Percentiles rank a stretch among this genome's conserved stretches.
Evolutionary conservation across 2,797 vertebrate genomes (phyloP).

Genomic region (Neosalanx taihuensis): DNA sequence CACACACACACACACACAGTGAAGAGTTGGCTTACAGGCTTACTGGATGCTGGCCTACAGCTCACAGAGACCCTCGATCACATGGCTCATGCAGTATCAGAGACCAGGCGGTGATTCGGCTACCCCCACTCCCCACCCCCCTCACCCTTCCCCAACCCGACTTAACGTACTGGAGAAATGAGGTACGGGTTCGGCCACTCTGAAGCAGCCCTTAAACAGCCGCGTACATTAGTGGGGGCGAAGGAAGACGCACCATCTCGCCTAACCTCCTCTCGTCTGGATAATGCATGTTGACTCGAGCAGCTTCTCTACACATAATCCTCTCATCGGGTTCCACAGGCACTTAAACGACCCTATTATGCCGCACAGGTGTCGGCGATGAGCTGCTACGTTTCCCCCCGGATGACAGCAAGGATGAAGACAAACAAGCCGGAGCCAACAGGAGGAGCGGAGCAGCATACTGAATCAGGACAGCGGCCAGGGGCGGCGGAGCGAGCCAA

Average conservation of each 20-base stretch:
- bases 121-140: neutral
- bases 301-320: conserved; percentile 38
- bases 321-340: conserved; percentile 30
- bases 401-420: conserved; percentile 33
- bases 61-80: conserved; percentile 46
- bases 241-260: neutral
- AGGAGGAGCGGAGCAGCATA: conserved; percentile 51
- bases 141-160: neutral
- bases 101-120: conserved; percentile 8
- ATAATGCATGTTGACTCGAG: conserved; percentile 35
- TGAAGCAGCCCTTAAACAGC: neutral
- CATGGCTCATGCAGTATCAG: conserved; percentile 21
- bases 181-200: neutral
- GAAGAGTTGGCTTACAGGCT: conserved; percentile 33
- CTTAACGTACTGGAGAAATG: neutral
- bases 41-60: conserved; percentile 27
- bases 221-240: neutral
- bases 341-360: conserved; percentile 48
- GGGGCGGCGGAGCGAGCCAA: conserved; percentile 39
- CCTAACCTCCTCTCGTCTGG: conserved; percentile 1
- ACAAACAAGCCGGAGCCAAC: conserved; percentile 52
- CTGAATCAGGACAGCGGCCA: conserved; percentile 48
- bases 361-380: conserved; percentile 33
- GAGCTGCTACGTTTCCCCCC: conserved; percentile 46
- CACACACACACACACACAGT: conserved; percentile 24